Percentiles rank a stretch among this genome's conserved stretches.
These are phyloP conservation scores for Redunca redunca DNA, from an alignment of 2,113 vertebrate species.

Conservation along the genomic window DNA sequence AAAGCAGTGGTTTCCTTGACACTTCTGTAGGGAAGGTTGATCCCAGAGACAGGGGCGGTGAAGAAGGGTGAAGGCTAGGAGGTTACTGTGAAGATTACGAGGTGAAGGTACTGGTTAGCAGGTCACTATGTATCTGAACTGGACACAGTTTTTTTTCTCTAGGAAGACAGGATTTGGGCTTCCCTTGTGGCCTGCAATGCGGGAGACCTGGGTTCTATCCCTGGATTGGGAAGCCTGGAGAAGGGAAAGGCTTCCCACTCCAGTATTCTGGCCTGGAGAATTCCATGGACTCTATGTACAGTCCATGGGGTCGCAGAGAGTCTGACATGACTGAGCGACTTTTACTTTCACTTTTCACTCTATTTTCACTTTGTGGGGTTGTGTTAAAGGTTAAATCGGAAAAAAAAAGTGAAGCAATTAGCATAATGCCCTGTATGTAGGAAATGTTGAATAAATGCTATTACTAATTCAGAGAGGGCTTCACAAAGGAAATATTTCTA, in stretches of 20 bases:
- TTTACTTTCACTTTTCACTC: neutral
- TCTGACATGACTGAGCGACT: neutral
- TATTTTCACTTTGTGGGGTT: neutral
- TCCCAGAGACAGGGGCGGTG: neutral
- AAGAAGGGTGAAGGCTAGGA: neutral
- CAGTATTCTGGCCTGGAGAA: neutral
- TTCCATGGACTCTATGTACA: neutral
- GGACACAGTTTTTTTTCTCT: neutral
- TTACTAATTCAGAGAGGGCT: neutral
- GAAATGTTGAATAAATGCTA: neutral
- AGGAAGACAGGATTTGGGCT: neutral
- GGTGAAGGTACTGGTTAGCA: neutral
- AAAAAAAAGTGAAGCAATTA: neutral
- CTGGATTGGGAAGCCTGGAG: neutral
- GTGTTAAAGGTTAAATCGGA: neutral
- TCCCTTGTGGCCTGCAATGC: neutral
- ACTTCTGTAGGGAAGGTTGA: neutral
- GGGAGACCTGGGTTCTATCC: neutral
- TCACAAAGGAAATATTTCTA: constrained; percentile 3
- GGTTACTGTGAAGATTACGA: neutral
- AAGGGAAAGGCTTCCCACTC: neutral
- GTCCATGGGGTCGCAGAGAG: neutral
- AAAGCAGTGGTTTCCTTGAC: neutral
- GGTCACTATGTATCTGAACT: neutral
- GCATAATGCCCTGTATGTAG: neutral